Evolutionary conservation across 2,113 vertebrate genomes (phyloP).

Genomic region (Galbula dea): DNA sequence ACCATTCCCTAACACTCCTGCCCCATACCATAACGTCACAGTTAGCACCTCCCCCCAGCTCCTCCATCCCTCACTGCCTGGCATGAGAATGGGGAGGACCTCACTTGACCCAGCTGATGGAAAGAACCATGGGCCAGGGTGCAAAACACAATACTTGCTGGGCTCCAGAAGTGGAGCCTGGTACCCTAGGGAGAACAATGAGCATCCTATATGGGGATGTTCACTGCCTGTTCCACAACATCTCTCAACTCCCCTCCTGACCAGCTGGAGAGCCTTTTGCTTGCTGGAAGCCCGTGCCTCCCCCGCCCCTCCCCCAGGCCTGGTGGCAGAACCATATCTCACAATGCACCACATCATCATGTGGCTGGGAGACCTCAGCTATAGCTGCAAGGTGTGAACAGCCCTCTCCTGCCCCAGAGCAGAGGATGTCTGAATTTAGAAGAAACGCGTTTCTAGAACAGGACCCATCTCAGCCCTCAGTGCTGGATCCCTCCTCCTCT

Average conservation of each 20-base stretch:
- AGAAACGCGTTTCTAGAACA: not conserved
- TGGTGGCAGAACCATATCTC: not conserved
- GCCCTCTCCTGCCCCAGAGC: not conserved
- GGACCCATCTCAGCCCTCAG: not conserved
- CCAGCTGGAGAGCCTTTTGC: not conserved
- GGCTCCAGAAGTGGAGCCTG: not conserved
- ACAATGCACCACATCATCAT: not conserved
- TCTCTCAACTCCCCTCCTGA: not conserved
- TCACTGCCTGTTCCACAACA: not conserved
- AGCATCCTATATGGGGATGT: not conserved
- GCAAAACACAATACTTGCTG: not conserved
- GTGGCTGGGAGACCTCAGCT: not conserved
- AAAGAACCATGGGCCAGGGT: not conserved
- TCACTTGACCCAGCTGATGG: not conserved
- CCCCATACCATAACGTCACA: rapidly evolving
- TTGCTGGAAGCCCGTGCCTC: not conserved
- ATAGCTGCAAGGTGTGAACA: rapidly evolving
- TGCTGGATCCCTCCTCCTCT: not conserved
- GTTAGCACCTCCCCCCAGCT: not conserved
- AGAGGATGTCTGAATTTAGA: not conserved
- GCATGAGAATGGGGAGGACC: not conserved
- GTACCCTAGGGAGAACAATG: rapidly evolving
- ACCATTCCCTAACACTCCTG: not conserved
- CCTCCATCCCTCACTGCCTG: not conserved
- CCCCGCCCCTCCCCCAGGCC: no score